A percentile compares a stretch with the other conserved stretches of the same genome.
These are phyloP conservation scores for Anisognathus igniventris DNA, from an alignment of 2,797 vertebrate species.

Conservation along the genomic window DNA sequence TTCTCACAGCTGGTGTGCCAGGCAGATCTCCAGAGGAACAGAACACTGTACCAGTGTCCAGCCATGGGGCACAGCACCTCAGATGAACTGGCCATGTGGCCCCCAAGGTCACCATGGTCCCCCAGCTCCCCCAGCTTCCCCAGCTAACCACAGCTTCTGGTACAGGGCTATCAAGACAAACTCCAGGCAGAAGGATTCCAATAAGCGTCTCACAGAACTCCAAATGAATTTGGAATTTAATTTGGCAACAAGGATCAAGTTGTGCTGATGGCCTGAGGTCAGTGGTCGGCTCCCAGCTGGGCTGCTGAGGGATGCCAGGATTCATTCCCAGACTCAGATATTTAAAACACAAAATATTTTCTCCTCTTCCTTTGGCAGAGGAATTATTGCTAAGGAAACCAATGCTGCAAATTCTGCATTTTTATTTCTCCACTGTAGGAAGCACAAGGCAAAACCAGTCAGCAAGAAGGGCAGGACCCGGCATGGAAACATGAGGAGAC, in stretches of 20 bases:
- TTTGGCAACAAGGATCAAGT: neutral
- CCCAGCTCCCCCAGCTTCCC: neutral
- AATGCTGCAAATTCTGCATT: neutral
- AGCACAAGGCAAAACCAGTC: neutral
- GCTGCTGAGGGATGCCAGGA: neutral
- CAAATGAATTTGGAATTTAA: neutral
- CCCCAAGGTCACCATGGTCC: neutral
- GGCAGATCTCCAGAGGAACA: neutral
- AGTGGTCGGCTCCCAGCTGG: neutral
- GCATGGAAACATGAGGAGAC: neutral
- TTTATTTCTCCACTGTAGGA: neutral
- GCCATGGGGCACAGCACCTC: neutral
- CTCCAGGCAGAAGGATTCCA: neutral
- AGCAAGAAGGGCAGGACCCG: neutral
- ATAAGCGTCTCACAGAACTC: rapidly evolving
- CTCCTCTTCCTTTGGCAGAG: neutral
- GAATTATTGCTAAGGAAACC: neutral
- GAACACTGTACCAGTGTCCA: neutral
- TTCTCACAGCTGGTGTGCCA: neutral
- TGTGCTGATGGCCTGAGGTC: neutral
- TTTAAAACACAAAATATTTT: neutral
- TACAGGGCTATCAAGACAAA: neutral
- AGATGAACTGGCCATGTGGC: rapidly evolving
- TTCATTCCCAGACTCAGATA: neutral
- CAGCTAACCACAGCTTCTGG: neutral